These are phyloP conservation scores for Phaetusa simplex DNA, from an alignment of 2,113 vertebrate genomes.

Conservation along the genomic window DNA sequence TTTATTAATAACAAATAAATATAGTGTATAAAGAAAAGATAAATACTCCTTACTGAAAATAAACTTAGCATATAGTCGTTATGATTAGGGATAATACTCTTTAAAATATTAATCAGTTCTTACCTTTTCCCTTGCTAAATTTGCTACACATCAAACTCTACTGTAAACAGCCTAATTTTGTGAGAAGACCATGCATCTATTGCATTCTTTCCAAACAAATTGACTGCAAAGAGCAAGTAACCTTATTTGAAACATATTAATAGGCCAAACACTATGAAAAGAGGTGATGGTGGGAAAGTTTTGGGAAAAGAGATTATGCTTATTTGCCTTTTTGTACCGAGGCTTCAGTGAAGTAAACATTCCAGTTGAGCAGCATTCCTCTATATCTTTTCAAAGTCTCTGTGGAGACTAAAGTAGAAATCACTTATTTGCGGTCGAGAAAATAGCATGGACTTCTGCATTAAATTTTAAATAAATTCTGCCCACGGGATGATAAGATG, in stretches of 20 bases:
- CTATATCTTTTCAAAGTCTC: conserved; percentile 1
- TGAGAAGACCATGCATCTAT: neutral
- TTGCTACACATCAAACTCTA: neutral
- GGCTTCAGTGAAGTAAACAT: conserved; percentile 33
- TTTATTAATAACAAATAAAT: neutral
- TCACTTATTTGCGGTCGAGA: conserved; percentile 27
- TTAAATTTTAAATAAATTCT: conserved; percentile 63
- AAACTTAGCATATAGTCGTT: neutral
- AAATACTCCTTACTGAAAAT: neutral
- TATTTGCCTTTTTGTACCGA: neutral
- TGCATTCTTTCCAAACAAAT: neutral
- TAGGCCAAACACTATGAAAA: neutral
- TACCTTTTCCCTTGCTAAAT: neutral
- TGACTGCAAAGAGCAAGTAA: neutral
- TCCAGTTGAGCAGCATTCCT: conserved; percentile 59
- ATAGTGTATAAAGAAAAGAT: neutral
- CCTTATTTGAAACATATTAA: neutral
- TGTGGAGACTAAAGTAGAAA: conserved; percentile 33
- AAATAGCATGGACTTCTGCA: conserved; percentile 36
- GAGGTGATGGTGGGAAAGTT: neutral
- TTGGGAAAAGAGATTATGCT: neutral
- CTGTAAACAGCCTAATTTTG: neutral
- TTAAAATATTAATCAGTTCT: neutral
- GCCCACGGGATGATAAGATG: conserved; percentile 11
- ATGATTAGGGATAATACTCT: neutral